Evolutionary conservation across 2,113 vertebrate genomes (phyloP).

Genomic region (Dipodomys spectabilis): DNA sequence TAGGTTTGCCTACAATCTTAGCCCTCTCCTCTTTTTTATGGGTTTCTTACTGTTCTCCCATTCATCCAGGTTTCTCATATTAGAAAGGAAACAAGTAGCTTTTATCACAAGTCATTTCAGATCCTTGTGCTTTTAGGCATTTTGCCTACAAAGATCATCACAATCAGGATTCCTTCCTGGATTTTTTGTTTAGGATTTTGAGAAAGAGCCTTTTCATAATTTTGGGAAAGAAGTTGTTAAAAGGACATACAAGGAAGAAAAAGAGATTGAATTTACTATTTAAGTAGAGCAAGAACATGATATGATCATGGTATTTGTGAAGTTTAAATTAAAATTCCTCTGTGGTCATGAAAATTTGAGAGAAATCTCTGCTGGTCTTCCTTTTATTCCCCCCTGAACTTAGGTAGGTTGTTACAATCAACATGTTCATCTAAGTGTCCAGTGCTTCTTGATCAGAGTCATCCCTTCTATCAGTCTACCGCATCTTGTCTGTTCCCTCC

Average conservation of each 20-base stretch:
- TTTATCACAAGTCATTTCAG: not conserved
- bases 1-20: too few relatives aligned
- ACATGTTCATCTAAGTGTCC: too few relatives aligned
- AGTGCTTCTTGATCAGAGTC: too few relatives aligned
- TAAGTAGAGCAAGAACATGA: not conserved
- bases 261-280: slow-evolving; percentile 14
- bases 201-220: slow-evolving; percentile 10
- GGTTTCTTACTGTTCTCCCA: not conserved
- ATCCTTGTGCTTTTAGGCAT: slow-evolving; percentile 9
- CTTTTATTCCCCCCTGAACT: slow-evolving; percentile 37
- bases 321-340: slow-evolving; percentile 17
- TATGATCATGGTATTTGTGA: slow-evolving; percentile 7
- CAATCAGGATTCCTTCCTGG: not conserved
- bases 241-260: slow-evolving; percentile 51
- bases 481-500: too few relatives aligned
- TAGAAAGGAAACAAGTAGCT: not conserved
- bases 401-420: too few relatives aligned
- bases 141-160: not conserved
- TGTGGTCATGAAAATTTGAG: slow-evolving; percentile 39
- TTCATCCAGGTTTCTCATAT: not conserved
- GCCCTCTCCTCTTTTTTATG: too few relatives aligned
- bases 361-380: slow-evolving; percentile 27
- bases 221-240: slow-evolving; percentile 30
- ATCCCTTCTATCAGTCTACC: too few relatives aligned
- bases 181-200: not conserved